Base-by-base conservation (phyloP, 2,797 vertebrate species). In the Cercopithecus petaurista region DNA sequence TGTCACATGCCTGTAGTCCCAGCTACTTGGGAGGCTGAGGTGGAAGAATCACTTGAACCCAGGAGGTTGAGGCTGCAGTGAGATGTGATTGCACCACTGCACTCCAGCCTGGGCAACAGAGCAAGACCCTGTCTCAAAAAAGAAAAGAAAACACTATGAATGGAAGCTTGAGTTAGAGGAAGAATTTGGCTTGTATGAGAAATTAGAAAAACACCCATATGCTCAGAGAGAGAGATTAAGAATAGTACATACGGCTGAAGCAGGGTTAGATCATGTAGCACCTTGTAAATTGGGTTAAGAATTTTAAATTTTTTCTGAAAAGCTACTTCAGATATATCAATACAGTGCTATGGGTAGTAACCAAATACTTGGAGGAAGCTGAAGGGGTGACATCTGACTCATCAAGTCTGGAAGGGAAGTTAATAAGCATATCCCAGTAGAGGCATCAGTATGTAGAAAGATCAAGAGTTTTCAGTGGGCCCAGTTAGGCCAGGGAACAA, bases 241-340 rank as follows among this genome's bases (percentile, higher is more conserved):
- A 67, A 36, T 70, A 24, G 43, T 19, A 70, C 6, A 85, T 50
- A 36, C 26, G 14, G 80, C 36, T 80, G 10, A 80, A 92, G 12
- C 30, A 82, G 77, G 88, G 82, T 91, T 92, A 73, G 19, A 73
- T 73, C 52, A n/a, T 75, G 12, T n/a, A 39, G 3, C 21, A 36
- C 61, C 21, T 79, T 85, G 15, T 89, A 85, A 55, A 9, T 30
- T 85, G 43, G 39, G 61, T 93, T 85, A 64, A 92, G 52, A 67
- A 57, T 89, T 88, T 92, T 85, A n/a, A 26, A 83, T 84, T 89
- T 95, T 89, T 95, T 80, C 33, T 43, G 77, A 33, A 92, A 75
- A 95, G 26, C 33, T 61, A 46, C 50, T 88, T 87, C 41, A 43
- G 6, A 72, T 61, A 83, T 8, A 70, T 50, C 41, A 92, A 61